Evolutionary conservation across 2,888 invertebrate species (phyloP).

Genomic region (Macaria notata): DNA sequence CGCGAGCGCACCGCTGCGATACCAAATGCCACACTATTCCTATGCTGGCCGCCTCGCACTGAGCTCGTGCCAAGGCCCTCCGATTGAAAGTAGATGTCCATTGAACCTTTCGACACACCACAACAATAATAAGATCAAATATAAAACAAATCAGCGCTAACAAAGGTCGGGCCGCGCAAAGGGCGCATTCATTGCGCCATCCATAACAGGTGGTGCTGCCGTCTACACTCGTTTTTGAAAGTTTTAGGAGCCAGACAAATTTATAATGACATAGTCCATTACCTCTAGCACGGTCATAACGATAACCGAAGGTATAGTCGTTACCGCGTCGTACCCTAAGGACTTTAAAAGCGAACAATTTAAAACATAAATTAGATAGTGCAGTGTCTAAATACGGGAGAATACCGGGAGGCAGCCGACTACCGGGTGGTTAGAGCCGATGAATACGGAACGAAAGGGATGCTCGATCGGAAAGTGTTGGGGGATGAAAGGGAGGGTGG

Average conservation of each 20-base stretch:
- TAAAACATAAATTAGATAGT: constrained; percentile 80
- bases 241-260: constrained; percentile 62
- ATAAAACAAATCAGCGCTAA: constrained; percentile 43
- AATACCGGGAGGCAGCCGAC: constrained; percentile 69
- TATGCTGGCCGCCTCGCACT: constrained; percentile 52
- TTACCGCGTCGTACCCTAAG: constrained; percentile 56
- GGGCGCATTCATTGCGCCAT: constrained; percentile 51
- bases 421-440: constrained; percentile 77
- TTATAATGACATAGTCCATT: constrained; percentile 73
- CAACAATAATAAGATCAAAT: constrained; percentile 38
- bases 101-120: constrained; percentile 53
- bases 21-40: constrained; percentile 73
- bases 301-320: constrained; percentile 68
- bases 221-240: constrained; percentile 36
- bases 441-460: constrained; percentile 74
- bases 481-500: constrained; percentile 63
- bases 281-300: constrained; percentile 60
- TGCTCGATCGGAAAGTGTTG: constrained; percentile 55
- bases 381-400: constrained; percentile 78
- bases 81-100: constrained; percentile 70
- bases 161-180: constrained; percentile 49
- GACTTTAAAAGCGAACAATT: constrained; percentile 69
- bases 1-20: constrained; percentile 51
- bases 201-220: constrained; percentile 56
- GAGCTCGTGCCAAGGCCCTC: constrained; percentile 67